Evolutionary conservation across 2,888 invertebrate species (phyloP), one percentile per base, ranked within the genome.

Genomic region (Galerucella nymphaeae): DNA sequence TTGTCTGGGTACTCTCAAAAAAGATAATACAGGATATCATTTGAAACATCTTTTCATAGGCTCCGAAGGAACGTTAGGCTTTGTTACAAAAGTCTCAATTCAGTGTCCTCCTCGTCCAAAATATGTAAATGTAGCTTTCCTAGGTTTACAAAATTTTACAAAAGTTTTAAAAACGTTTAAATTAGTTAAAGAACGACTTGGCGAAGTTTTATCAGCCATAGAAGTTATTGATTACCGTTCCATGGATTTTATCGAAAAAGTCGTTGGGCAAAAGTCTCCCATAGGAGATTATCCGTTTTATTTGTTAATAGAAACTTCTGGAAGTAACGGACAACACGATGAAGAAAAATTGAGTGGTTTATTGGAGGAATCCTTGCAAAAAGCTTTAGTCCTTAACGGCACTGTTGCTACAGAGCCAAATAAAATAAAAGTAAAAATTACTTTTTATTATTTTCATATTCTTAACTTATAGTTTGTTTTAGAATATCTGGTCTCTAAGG

Each of bases 1-100:
- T 85, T 92, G 94, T 70, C 89, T 99, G 84, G 93, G 92, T 73
- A 89, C 92, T 0, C 89, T 98, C 79, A 94, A 96, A 84, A 99
- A 99, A 86, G 98, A 99, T 85, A 99, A 99, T 85, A 98, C 98
- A 0, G 98, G 98, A 0, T 97, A 97, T 84, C 97, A 99, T 84
- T 87, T 98, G 80, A 98, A 98, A 84, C 97, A 99, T 86, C 86
- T 99, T 76, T 98, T 99, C 84, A 95, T 99, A 80, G 99, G 99
- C 14, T 96, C 97, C 0, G 99, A 99, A 88, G 99, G 99, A 48
- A 98, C 98, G 0, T 88, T 99, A 66, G 99, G 99, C 8, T 86
- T 99, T 8, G 92, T 99, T 9, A 98, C 99, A 0, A 96, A 95
- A 88, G 93, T 96, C 2, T 93, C 96, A 8, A 91, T 99, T 72